phyloP scores from a whole-genome alignment of 2,113 vertebrate genomes.

The Odontophorus gujanensis region DNA sequence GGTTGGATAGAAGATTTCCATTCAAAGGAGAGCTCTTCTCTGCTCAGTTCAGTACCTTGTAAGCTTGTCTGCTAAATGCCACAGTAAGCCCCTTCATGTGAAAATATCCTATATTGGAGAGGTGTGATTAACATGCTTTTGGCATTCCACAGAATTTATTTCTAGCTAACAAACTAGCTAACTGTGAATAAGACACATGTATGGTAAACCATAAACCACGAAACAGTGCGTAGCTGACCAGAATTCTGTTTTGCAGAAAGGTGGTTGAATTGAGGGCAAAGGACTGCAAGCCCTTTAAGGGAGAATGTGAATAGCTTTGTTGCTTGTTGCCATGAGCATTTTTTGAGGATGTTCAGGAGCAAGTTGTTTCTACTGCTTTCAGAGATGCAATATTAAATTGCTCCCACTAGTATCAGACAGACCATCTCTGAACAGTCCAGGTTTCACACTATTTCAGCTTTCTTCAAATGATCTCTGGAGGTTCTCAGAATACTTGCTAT shows the following conservation, averaged over 20 bases:
- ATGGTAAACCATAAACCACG: not conserved
- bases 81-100: not conserved
- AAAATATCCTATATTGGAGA: not conserved
- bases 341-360: not conserved
- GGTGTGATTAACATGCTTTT: not conserved
- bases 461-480: not conserved
- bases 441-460: not conserved
- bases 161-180: not conserved
- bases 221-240: not conserved
- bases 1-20: not conserved
- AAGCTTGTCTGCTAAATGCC: not conserved
- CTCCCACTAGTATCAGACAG: not conserved
- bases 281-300: not conserved
- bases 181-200: not conserved
- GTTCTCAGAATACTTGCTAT: not conserved
- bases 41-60: not conserved
- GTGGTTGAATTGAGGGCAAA: not conserved
- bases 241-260: not conserved
- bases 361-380: not conserved
- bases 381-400: not conserved
- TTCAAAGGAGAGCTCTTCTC: rapidly evolving
- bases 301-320: not conserved
- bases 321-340: not conserved
- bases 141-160: not conserved
- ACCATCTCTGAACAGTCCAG: not conserved